Conservation (phyloP, 2,797 vertebrate genomes). For the Notolepis coatsorum region DNA sequence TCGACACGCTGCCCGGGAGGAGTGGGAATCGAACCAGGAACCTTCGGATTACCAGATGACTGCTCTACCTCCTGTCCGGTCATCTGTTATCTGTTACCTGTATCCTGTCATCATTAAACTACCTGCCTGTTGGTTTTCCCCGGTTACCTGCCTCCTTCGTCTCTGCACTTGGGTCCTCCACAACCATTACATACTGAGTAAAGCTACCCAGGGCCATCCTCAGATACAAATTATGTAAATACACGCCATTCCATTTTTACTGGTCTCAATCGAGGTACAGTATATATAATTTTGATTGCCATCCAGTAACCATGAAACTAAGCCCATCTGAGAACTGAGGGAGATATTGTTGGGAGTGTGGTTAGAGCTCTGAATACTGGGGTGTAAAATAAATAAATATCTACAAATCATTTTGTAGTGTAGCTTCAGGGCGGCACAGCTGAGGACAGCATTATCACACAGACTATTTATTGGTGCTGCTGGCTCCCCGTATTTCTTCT, state of each 20-base stretch:
- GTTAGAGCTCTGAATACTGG: slow-evolving; percentile 37
- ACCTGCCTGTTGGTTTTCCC: no score
- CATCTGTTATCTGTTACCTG: no score
- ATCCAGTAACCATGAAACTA: slow-evolving; percentile 48
- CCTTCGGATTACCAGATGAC: no score
- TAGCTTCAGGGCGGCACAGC: slow-evolving; percentile 67
- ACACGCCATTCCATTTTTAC: slow-evolving; percentile 50
- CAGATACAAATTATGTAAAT: slow-evolving; percentile 60
- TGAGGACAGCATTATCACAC: slow-evolving; percentile 70
- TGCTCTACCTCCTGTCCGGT: no score
- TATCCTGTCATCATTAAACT: no score
- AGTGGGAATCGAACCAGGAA: no score
- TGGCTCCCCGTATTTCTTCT: slow-evolving; percentile 63
- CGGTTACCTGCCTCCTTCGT: no score
- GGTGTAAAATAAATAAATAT: slow-evolving; percentile 69
- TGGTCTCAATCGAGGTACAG: slow-evolving; percentile 44
- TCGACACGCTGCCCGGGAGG: no score
- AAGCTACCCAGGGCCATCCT: slow-evolving; percentile 7
- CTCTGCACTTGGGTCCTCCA: no score
- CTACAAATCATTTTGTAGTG: slow-evolving; percentile 64
- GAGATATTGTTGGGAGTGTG: slow-evolving; percentile 33
- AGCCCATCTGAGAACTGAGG: slow-evolving; percentile 29
- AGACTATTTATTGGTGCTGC: slow-evolving; percentile 67
- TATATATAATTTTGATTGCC: slow-evolving; percentile 49
- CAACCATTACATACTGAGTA: not conserved